phyloP scores from a whole-genome alignment of 1,140 invertebrate genomes.

The Drosophila santomea region DNA sequence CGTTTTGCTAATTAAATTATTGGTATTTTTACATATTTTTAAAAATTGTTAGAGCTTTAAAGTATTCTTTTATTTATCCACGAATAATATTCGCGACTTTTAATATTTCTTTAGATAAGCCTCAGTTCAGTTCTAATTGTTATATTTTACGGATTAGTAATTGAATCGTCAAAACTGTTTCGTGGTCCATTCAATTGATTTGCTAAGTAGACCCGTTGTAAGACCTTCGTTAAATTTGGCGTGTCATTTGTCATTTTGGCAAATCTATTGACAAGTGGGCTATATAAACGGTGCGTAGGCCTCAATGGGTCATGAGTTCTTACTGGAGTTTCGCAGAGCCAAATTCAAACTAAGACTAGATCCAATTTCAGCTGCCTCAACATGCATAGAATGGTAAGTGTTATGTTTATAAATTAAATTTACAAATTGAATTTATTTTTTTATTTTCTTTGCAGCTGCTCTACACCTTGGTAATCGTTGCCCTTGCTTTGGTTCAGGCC shows the following conservation, averaged over 20 bases:
- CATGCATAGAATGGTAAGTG: slow-evolving; percentile 59
- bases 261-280: slow-evolving; percentile 31
- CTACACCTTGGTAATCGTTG: slow-evolving; percentile 53
- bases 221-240: slow-evolving; percentile 38
- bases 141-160: slow-evolving; percentile 8
- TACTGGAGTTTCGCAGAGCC: slow-evolving; percentile 70
- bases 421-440: background rate
- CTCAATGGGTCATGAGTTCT: slow-evolving; percentile 64
- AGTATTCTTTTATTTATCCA: background rate
- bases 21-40: too few species aligned
- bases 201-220: slow-evolving; percentile 39
- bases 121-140: background rate
- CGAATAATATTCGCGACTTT: background rate
- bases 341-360: slow-evolving; percentile 82
- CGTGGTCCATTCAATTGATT: slow-evolving; percentile 25
- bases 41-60: too few species aligned
- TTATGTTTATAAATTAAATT: background rate
- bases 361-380: slow-evolving; percentile 48
- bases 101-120: background rate
- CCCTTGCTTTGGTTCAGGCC: slow-evolving; percentile 34
- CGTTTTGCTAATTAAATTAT: too few species aligned
- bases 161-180: slow-evolving; percentile 19
- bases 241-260: slow-evolving; percentile 51
- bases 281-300: slow-evolving; percentile 64
- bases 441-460: slow-evolving; percentile 38